Percentiles rank a stretch among this genome's conserved stretches.
Evolutionary conservation across 2,113 vertebrate genomes (phyloP).

Genomic region (Ceuthmochares aereus): DNA sequence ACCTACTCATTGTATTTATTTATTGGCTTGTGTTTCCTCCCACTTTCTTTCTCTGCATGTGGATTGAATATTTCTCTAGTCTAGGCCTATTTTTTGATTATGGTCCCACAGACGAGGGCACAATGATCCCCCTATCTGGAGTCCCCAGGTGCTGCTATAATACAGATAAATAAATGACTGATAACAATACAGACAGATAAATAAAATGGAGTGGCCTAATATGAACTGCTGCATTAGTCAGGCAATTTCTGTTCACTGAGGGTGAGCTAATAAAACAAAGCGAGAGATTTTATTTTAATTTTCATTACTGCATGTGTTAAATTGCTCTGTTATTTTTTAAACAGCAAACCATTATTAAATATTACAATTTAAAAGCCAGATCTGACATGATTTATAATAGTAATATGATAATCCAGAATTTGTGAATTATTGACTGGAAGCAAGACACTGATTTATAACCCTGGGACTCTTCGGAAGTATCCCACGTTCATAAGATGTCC

Average conservation of each 20-base stretch:
- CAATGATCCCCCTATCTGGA: background rate
- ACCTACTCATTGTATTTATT: background rate
- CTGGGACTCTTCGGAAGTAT: background rate
- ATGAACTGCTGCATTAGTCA: background rate
- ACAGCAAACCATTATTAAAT: background rate
- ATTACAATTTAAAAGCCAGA: background rate
- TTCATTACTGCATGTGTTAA: background rate
- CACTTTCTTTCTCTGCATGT: background rate
- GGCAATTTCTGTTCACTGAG: background rate
- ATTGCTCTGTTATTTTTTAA: background rate
- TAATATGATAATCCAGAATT: background rate
- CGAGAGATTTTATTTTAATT: background rate
- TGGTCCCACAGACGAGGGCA: background rate
- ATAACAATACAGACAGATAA: background rate
- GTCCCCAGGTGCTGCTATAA: background rate
- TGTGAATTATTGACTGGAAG: background rate
- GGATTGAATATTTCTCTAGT: background rate
- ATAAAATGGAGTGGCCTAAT: constrained; percentile 1
- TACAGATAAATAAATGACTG: constrained; percentile 10
- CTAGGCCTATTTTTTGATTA: background rate
- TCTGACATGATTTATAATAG: background rate
- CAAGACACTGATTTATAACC: background rate
- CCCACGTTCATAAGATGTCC: background rate
- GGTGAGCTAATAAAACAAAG: background rate
- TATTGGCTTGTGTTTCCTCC: background rate